Percentiles rank a stretch among this genome's conserved stretches.
These are phyloP conservation scores for Fragum whitleyi DNA, from an alignment of 2,888 invertebrate genomes.

Conservation along the genomic window DNA sequence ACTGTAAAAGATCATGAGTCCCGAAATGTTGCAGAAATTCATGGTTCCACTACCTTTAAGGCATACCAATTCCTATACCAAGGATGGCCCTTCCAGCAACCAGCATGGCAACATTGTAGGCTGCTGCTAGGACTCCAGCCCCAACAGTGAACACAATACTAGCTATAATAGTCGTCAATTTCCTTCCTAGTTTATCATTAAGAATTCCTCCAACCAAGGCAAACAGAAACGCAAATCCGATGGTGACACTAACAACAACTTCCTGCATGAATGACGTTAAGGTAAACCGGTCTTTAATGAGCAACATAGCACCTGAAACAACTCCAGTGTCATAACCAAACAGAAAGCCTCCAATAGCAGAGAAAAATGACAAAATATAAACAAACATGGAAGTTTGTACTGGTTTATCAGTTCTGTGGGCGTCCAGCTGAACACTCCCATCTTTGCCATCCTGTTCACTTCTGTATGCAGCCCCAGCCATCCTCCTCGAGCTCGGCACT, in stretches of 20 bases:
- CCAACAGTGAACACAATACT: constrained; percentile 86
- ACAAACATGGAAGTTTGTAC: constrained; percentile 64
- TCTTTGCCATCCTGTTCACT: constrained; percentile 15
- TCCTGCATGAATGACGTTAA: constrained; percentile 86
- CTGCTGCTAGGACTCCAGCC: constrained; percentile 85
- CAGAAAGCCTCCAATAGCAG: constrained; percentile 86
- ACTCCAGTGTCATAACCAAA: constrained; percentile 89
- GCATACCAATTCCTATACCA: constrained; percentile 86
- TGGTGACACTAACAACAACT: constrained; percentile 86
- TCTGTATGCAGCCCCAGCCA: constrained; percentile 46
- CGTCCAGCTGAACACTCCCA: constrained; percentile 39
- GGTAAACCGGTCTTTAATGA: constrained; percentile 84
- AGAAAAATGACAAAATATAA: constrained; percentile 79
- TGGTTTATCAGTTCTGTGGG: background rate
- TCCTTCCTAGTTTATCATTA: constrained; percentile 86
- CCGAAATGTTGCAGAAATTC: too few species aligned
- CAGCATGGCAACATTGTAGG: constrained; percentile 83
- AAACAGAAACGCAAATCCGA: constrained; percentile 85
- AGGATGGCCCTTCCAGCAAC: constrained; percentile 85
- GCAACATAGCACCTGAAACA: constrained; percentile 86
- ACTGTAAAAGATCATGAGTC: too few species aligned
- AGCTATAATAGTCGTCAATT: constrained; percentile 86
- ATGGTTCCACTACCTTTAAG: too few species aligned
- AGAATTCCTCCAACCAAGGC: constrained; percentile 85
- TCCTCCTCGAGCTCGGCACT: constrained; percentile 35